Evolutionary conservation across 2,888 invertebrate genomes (phyloP).

Genomic region (Patella depressa): DNA sequence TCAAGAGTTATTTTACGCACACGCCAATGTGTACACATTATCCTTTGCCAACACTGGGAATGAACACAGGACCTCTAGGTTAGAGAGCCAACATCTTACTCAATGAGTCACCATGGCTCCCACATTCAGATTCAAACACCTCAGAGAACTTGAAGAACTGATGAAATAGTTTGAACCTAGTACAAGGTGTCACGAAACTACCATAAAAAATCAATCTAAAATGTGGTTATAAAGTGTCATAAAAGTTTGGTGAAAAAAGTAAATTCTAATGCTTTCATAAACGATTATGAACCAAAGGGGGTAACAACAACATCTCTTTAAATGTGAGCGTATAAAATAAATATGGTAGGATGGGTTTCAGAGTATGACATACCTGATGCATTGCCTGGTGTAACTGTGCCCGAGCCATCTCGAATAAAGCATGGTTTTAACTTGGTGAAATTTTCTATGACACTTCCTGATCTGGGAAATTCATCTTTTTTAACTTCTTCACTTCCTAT

Average conservation of each 20-base stretch:
- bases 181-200: too few species aligned
- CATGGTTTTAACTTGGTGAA: slow-evolving; percentile 78
- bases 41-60: too few species aligned
- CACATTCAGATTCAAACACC: too few species aligned
- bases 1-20: too few species aligned
- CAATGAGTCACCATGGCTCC: too few species aligned
- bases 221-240: neutral
- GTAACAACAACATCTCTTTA: neutral
- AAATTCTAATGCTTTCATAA: neutral
- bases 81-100: too few species aligned
- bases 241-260: neutral
- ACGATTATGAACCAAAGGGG: neutral
- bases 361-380: slow-evolving; percentile 76
- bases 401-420: slow-evolving; percentile 76
- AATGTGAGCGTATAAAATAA: neutral
- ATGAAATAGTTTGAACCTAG: too few species aligned
- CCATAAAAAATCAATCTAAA: too few species aligned
- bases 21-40: too few species aligned
- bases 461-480: slow-evolving; percentile 81
- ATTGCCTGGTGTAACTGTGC: slow-evolving; percentile 80
- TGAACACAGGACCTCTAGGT: too few species aligned
- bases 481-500: slow-evolving; percentile 48
- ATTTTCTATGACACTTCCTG: slow-evolving; percentile 76
- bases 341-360: neutral
- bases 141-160: too few species aligned